These are phyloP conservation scores for Channa argus DNA, from an alignment of 2,113 vertebrate species.

Conservation along the genomic window DNA sequence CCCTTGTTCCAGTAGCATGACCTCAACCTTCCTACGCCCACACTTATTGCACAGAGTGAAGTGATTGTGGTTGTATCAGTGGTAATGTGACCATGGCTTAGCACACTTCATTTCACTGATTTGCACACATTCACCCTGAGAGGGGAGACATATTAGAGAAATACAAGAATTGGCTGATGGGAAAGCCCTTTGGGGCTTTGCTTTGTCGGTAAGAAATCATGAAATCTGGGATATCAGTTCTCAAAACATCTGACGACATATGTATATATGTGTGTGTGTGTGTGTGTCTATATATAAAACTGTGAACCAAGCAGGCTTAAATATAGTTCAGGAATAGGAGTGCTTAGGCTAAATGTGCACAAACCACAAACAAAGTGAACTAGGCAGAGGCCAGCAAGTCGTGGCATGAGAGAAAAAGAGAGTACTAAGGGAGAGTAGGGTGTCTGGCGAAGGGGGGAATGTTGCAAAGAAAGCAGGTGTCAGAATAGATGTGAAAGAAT, in stretches of 20 bases:
- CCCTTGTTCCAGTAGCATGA: neutral
- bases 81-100: constrained; percentile 53
- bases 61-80: constrained; percentile 36
- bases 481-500: constrained; percentile 25
- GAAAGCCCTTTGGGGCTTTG: constrained; percentile 9
- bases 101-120: constrained; percentile 56
- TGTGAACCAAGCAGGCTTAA: constrained; percentile 6
- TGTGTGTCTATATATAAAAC: too few species aligned
- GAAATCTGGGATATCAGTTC: neutral
- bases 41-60: constrained; percentile 13
- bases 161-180: neutral
- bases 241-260: too few species aligned
- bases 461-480: constrained; percentile 35
- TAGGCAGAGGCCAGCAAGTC: constrained; percentile 54
- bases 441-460: constrained; percentile 5
- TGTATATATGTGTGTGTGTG: too few species aligned
- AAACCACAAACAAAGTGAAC: constrained; percentile 26
- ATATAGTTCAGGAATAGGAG: constrained; percentile 30
- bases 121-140: constrained; percentile 29
- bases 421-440: constrained; percentile 8
- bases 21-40: constrained; percentile 4
- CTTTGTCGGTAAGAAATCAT: neutral
- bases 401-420: constrained; percentile 53
- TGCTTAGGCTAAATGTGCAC: constrained; percentile 13
- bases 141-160: neutral